Base-by-base conservation (phyloP, 2,888 invertebrate species). In the Limulus polyphemus region DNA sequence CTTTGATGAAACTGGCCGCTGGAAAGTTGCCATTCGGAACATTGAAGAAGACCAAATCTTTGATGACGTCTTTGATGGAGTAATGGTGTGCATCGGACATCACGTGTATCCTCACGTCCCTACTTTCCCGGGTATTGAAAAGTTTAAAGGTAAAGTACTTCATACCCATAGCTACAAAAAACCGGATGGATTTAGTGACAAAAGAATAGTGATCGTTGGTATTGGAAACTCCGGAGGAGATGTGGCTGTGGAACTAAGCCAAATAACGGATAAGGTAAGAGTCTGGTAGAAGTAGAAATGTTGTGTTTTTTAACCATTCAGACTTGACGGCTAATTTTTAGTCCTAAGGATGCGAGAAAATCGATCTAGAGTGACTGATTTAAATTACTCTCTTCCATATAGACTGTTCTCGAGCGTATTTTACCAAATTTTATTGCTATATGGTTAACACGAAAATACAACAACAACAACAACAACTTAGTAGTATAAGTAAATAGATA, bases 1-100 rank as follows among this genome's bases (percentile, higher is more conserved):
- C n/a, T 69, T 63, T 52, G 68, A 68, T 12, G 49, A 62, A 11
- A 67, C 69, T 11, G 67, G 67, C n/a, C 52, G 65, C 2, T 68
- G 68, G 68, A 51, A 17, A 9, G 67, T 68, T 12, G 55, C 47
- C 2, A 60, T 63, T 13, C 57, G 58, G 49, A 57, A 62, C 10
- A 57, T 62, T 10, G 65, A 65, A 10, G 17, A 50, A 11, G 12
- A 47, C 10, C 54, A 60, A 13, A 56, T 57, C 0, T 59, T 52
- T 14, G 55, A 58, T 73, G 75, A 14, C 72, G 73, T 66, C 71
- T 77, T 32, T 69, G 79, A 79, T 65, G 78, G 76, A 9, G 78
- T 80, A 1, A 72, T 80, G 72, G 72, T 79, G 10, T 79, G 79
- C 67, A 76, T 74, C 0, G 80, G 80, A 4, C 79, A 79, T 67